A percentile compares a stretch with the other conserved stretches of the same genome.
Evolutionary conservation across 2,888 invertebrate genomes (phyloP).

Genomic region (Pediacus dermestoides): DNA sequence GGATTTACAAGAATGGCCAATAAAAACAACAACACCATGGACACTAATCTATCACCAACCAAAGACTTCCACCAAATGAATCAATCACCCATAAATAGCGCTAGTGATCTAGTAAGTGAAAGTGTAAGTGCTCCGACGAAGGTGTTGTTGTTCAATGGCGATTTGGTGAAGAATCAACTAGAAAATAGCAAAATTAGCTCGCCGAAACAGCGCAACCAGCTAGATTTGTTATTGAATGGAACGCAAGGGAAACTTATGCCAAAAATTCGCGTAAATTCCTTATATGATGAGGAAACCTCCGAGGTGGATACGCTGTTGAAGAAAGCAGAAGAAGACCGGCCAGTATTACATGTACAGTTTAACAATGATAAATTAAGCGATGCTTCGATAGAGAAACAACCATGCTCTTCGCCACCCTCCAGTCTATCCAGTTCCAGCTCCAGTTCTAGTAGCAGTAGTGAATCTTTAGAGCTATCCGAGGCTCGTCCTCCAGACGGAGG

Average conservation of each 20-base stretch:
- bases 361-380: slow-evolving; percentile 48
- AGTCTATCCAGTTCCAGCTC: slow-evolving; percentile 43
- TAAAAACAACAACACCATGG: slow-evolving; percentile 37
- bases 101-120: slow-evolving; percentile 12
- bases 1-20: slow-evolving; percentile 51
- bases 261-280: slow-evolving; percentile 25
- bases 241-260: no score
- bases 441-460: slow-evolving; percentile 53
- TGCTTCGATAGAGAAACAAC: slow-evolving; percentile 23
- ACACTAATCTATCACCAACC: slow-evolving; percentile 27
- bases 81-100: slow-evolving; percentile 13
- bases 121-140: slow-evolving; percentile 9
- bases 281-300: slow-evolving; percentile 18
- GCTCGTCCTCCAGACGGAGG: slow-evolving; percentile 81
- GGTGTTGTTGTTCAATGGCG: slow-evolving; percentile 10
- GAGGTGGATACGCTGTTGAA: neutral
- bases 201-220: no score
- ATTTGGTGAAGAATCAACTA: slow-evolving; percentile 12
- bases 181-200: no score
- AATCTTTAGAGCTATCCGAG: slow-evolving; percentile 63
- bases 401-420: slow-evolving; percentile 29
- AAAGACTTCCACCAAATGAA: slow-evolving; percentile 29
- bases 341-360: slow-evolving; percentile 59
- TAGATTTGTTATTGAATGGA: no score
- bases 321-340: slow-evolving; percentile 39